Conservation (phyloP, 2,888 invertebrate genomes). For the Heliconius charithonia region DNA sequence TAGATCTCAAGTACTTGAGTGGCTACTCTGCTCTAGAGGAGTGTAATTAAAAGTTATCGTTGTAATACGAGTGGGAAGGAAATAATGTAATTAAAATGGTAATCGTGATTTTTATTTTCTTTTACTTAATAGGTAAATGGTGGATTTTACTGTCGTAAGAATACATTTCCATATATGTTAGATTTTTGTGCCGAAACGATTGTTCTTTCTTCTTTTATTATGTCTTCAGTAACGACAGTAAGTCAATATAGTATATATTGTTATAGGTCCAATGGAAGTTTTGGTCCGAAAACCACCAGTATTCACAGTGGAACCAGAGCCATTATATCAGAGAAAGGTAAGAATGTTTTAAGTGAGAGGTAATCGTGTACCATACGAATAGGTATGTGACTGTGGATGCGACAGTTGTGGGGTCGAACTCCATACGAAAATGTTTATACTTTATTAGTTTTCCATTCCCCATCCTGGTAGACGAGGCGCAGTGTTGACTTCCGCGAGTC, state of each 20-base stretch:
- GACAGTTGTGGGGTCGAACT: too few species aligned
- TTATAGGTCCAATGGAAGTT: constrained; percentile 88
- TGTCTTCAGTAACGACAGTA: too few species aligned
- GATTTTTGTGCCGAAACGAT: too few species aligned
- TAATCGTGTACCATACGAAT: too few species aligned
- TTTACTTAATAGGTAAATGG: not conserved
- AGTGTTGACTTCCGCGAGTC: too few species aligned
- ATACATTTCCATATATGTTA: too few species aligned
- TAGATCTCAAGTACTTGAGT: not conserved
- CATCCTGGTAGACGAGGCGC: too few species aligned
- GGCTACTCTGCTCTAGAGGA: not conserved
- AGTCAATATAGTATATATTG: not conserved
- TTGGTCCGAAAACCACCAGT: constrained; percentile 96
- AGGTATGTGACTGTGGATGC: too few species aligned
- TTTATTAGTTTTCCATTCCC: too few species aligned
- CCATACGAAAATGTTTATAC: too few species aligned
- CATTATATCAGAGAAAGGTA: constrained; percentile 94
- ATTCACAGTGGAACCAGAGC: constrained; percentile 94
- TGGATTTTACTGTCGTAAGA: not conserved
- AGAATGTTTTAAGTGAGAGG: constrained; percentile 32
- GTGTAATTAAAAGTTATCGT: constrained; percentile 7
- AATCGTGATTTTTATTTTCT: not conserved
- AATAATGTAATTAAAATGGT: not conserved
- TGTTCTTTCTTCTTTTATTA: too few species aligned
- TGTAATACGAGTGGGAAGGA: not conserved